A percentile compares a stretch with the other conserved stretches of the same genome.
Conservation (phyloP, 37 sponge, comb jelly and placozoan genomes). For the Axinella damicornis region DNA sequence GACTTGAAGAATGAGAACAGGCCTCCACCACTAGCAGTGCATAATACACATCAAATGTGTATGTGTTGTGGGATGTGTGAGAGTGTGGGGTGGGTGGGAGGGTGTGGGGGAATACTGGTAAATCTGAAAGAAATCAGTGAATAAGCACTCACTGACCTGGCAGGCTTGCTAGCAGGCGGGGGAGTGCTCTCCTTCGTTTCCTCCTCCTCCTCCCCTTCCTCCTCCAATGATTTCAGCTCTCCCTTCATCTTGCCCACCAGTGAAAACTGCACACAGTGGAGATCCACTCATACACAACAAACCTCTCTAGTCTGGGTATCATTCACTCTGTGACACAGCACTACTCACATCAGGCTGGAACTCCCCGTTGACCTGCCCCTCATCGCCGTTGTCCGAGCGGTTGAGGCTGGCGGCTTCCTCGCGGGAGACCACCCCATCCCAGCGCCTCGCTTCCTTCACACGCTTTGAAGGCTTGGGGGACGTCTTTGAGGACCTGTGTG, state of each 20-base stretch:
- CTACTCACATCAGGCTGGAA: neutral
- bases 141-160: neutral
- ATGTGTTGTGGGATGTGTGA: neutral
- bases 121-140: neutral
- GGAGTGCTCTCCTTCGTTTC: neutral
- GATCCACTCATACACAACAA: neutral
- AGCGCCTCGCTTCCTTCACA: constrained; percentile 55
- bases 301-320: neutral
- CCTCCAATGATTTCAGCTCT: constrained; percentile 39
- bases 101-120: constrained; percentile 4
- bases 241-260: constrained; percentile 64
- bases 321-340: neutral
- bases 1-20: constrained; percentile 87
- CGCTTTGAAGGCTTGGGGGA: constrained; percentile 18
- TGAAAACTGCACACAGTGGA: constrained; percentile 1
- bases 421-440: constrained; percentile 53
- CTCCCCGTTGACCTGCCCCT: neutral
- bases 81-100: constrained; percentile 4
- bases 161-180: too few species aligned
- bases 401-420: constrained; percentile 44
- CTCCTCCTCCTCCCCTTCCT: constrained; percentile 7
- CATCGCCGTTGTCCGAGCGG: constrained; percentile 22
- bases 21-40: constrained; percentile 51
- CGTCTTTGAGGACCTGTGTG: neutral
- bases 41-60: too few species aligned